These are phyloP conservation scores for Parauchenoglanis punctatus DNA, from an alignment of 2,797 vertebrate genomes.

Conservation along the genomic window DNA sequence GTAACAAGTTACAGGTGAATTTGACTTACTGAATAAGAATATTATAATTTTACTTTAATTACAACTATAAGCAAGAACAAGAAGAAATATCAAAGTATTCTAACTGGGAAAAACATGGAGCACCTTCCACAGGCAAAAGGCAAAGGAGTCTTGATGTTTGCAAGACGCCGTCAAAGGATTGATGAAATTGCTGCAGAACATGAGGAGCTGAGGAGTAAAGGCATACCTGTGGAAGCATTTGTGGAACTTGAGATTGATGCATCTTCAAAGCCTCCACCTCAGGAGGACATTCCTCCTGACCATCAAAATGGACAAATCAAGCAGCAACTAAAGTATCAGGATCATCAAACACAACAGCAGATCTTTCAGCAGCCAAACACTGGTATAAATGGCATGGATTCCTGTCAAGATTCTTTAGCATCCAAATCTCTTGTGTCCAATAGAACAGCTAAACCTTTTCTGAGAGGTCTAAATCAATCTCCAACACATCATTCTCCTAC, in stretches of 20 bases:
- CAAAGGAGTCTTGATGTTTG: slow-evolving; percentile 95
- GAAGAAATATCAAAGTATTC: slow-evolving; percentile 61
- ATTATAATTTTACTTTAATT: slow-evolving; percentile 28
- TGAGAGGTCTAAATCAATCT: slow-evolving; percentile 72
- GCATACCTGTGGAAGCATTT: slow-evolving; percentile 65
- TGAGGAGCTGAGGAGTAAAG: slow-evolving; percentile 80
- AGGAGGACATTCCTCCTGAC: slow-evolving; percentile 59
- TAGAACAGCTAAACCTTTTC: slow-evolving; percentile 90
- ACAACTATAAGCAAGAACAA: slow-evolving; percentile 78
- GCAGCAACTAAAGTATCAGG: slow-evolving; percentile 62
- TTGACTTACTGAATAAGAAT: not conserved
- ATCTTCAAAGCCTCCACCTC: slow-evolving; percentile 33
- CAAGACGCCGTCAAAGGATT: slow-evolving; percentile 86
- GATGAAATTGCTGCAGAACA: slow-evolving; percentile 87
- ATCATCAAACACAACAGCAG: slow-evolving; percentile 47
- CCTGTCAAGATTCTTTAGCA: slow-evolving; percentile 64
- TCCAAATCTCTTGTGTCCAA: slow-evolving; percentile 78
- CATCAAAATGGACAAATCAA: slow-evolving; percentile 68
- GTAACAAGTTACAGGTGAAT: not conserved
- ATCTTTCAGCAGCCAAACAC: slow-evolving; percentile 40
- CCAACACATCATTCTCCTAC: slow-evolving; percentile 69
- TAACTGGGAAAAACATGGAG: slow-evolving; percentile 82
- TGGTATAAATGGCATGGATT: slow-evolving; percentile 76
- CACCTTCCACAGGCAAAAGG: slow-evolving; percentile 86
- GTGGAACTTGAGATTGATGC: slow-evolving; percentile 55